These are phyloP conservation scores for Syrrhaptes paradoxus DNA, from an alignment of 2,113 vertebrate species.

Conservation along the genomic window DNA sequence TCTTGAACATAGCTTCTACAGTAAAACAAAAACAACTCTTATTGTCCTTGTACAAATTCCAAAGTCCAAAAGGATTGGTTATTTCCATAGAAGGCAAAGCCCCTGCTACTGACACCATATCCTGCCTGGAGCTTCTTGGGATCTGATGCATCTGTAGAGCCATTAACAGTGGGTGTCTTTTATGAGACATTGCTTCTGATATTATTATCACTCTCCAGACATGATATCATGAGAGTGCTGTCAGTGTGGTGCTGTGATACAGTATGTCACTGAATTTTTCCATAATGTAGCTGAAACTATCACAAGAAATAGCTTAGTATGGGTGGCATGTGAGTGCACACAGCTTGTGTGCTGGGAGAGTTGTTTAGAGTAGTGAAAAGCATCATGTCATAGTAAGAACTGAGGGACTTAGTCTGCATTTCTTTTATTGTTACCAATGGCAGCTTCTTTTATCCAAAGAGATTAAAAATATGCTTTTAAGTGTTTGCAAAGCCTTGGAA, in stretches of 20 bases:
- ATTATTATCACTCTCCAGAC: slow-evolving; percentile 32
- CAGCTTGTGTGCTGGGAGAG: neutral
- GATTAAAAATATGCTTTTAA: slow-evolving; percentile 7
- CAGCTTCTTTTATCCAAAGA: slow-evolving; percentile 15
- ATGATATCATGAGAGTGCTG: neutral
- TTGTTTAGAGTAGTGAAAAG: slow-evolving; percentile 33
- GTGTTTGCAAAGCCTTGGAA: neutral
- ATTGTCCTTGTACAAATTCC: neutral
- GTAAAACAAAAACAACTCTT: neutral
- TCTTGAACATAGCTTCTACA: neutral
- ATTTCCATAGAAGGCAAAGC: neutral
- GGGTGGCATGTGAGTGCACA: slow-evolving; percentile 9
- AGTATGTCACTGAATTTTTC: neutral
- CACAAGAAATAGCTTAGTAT: slow-evolving; percentile 36
- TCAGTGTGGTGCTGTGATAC: neutral
- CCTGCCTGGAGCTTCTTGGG: neutral
- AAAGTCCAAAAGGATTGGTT: neutral
- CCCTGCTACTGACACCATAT: neutral
- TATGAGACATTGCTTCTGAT: neutral
- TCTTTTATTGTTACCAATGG: slow-evolving; percentile 24
- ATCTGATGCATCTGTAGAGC: neutral
- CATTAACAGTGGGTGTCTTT: neutral
- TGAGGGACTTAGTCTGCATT: neutral
- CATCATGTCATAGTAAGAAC: neutral
- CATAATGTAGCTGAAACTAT: neutral